Base-by-base conservation (phyloP, 2,113 vertebrate genomes). In the Chlorodrepanis virens region DNA sequence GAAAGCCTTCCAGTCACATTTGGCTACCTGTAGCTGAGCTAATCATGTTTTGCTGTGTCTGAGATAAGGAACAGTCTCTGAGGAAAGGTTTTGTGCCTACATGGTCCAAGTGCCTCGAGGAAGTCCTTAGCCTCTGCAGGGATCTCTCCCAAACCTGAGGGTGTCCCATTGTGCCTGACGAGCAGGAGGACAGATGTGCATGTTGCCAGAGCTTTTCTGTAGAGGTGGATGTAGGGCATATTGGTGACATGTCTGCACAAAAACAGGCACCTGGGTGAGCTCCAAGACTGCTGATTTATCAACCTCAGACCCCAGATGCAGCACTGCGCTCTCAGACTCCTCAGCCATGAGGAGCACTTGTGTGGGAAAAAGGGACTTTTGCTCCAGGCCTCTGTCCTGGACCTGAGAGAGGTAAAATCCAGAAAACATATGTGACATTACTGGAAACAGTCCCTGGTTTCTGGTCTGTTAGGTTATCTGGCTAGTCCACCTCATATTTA, bases 151-250 rank as follows among this genome's bases (percentile, higher is more conserved):
- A 0, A 37, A 47, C 25, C 1, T 1, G 40, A 52, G 44, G 29
- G 35, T 27, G 42, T 50, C 24, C 23, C 1, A 0, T 8, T 9
- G 31, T 29, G 42, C n/a, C 68, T 19, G 50, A 16, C 0, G 0
- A 78, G 69, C 0, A 3, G 53, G 21, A 18, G 28, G 33, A 67
- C 22, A 78, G n/a, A 35, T 27, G 31, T 6, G 14, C 11, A 22
- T 1, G 0, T 39, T 78, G 42, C 52, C 42, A 31, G 47, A 37
- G 16, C 42, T 27, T 67, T 45, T 71, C 60, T 52, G 18, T 28
- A 78, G 47, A 56, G 56, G 6, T 45, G 29, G 31, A 18, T 25
- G 23, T 33, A 20, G 24, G 10, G 12, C 23, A 15, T 44, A 3
- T 4, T 37, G 19, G 47, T 31, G 69, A n/a, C 11, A 3, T 7